A percentile compares a stretch with the other conserved stretches of the same genome.
Conservation (phyloP, 2,888 invertebrate species). For the Spilarctia lutea region DNA sequence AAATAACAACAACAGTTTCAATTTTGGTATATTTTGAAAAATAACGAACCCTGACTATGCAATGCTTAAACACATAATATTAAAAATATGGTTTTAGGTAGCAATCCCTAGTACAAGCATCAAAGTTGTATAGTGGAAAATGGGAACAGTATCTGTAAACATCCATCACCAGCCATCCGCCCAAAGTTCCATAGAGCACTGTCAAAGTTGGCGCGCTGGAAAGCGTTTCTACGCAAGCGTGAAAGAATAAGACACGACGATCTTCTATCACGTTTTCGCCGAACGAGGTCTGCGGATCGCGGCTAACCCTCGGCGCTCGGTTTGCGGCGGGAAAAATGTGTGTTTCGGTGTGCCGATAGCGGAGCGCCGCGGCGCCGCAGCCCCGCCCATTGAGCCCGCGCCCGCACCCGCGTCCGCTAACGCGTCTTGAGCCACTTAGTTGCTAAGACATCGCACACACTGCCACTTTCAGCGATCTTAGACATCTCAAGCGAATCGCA, state of each 20-base stretch:
- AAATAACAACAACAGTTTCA: too few relatives aligned
- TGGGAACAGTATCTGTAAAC: neutral
- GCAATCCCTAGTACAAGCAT: too few relatives aligned
- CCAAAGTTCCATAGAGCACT: conserved; percentile 62
- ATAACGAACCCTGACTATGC: neutral
- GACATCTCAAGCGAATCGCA: neutral
- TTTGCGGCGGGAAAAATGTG: conserved; percentile 87
- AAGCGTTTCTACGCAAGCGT: conserved; percentile 70
- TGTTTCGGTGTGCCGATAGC: conserved; percentile 87
- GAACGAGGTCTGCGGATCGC: conserved; percentile 86
- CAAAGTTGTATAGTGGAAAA: neutral
- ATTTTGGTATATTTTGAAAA: neutral
- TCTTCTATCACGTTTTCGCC: conserved; percentile 66
- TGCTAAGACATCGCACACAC: conserved; percentile 82
- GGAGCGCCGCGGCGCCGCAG: conserved; percentile 81
- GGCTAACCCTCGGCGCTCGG: conserved; percentile 87
- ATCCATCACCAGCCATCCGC: conserved; percentile 40
- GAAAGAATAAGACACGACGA: conserved; percentile 56
- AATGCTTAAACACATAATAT: neutral
- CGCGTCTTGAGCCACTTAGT: conserved; percentile 86
- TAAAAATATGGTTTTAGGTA: neutral
- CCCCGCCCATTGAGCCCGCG: conserved; percentile 65
- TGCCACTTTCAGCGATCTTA: conserved; percentile 48
- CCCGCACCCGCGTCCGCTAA: conserved; percentile 79
- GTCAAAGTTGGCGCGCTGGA: conserved; percentile 76